Evolutionary conservation across 1,140 invertebrate genomes (phyloP).

Genomic region (Drosophila obscura): DNA sequence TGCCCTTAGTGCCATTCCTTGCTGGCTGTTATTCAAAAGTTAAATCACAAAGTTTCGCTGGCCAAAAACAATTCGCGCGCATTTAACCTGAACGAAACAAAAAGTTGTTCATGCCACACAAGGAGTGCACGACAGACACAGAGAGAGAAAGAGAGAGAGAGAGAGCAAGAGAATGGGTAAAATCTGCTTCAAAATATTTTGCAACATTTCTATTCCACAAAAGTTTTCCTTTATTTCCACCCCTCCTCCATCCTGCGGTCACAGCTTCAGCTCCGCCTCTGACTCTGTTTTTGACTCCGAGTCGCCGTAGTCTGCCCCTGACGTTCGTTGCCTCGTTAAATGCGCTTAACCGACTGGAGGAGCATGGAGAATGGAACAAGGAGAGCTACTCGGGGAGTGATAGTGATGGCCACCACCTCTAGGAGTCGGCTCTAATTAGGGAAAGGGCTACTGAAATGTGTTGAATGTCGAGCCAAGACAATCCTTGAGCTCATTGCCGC

Average conservation of each 20-base stretch:
- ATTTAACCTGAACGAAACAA: constrained; percentile 80
- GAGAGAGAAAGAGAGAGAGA: neutral
- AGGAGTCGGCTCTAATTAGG: constrained; percentile 48
- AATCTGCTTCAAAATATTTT: constrained; percentile 49
- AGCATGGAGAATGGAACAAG: neutral
- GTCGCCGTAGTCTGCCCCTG: constrained; percentile 37
- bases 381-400: too few relatives aligned
- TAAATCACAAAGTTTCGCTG: constrained; percentile 74
- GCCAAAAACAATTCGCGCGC: constrained; percentile 79
- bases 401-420: constrained; percentile 9
- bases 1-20: too few relatives aligned
- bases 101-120: constrained; percentile 55
- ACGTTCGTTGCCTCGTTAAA: constrained; percentile 39
- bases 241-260: constrained; percentile 2
- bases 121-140: constrained; percentile 7
- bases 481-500: constrained; percentile 54
- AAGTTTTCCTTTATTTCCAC: constrained; percentile 12
- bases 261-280: neutral
- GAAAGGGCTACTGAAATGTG: constrained; percentile 40
- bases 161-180: neutral
- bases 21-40: constrained; percentile 73
- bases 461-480: constrained; percentile 68
- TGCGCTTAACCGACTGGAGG: constrained; percentile 35
- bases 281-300: neutral
- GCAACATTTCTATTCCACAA: constrained; percentile 74